Evolutionary conservation across 2,113 vertebrate genomes (phyloP), one percentile per base, ranked within the genome.

Genomic region (Regulus satrapa): DNA sequence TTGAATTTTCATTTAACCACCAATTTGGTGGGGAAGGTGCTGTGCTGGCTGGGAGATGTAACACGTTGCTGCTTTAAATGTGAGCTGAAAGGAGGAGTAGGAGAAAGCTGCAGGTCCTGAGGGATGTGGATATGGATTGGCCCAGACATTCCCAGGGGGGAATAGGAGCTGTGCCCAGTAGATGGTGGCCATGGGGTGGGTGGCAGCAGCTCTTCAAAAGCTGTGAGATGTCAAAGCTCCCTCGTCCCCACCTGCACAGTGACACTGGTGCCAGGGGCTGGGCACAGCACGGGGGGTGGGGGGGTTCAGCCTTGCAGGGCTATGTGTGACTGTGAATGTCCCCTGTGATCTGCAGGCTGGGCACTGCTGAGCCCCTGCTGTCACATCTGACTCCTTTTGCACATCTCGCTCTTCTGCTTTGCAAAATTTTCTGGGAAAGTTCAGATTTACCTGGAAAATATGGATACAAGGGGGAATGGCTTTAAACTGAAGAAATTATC

Each of bases 1-100:
- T 84, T 74, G 92, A 63, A 88, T 96, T 95, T 86, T 43, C 72
- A 63, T 92, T 93, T 89, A 94, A 88, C 38, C 62, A 84, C 76
- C 54, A 41, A 43, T 79, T 90, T 52, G 43, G n/a, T 46, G 26
- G 58, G 1, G 18, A 64, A 38, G 78, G 51, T 0, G 14, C 63
- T 48, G 31, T 32, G 63, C 58, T 83, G 71, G 28, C 59, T 76
- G 78, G 52, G 67, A 68, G 76, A 14, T 26, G 41, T 12, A 12
- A 66, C 11, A 36, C 5, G 40, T 3, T 73, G 38, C 46, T 41
- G 20, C 48, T 63, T 26, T 21, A 56, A 62, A 78, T 55, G 40
- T 10, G 85, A 77, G 31, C 18, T 13, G 12, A 45, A 63, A 43
- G 71, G 38, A 63, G 41, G 43, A 76, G 36, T 1, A 61, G 75